These are phyloP conservation scores for Suricata suricatta DNA, from an alignment of 2,113 vertebrate species.

Conservation along the genomic window DNA sequence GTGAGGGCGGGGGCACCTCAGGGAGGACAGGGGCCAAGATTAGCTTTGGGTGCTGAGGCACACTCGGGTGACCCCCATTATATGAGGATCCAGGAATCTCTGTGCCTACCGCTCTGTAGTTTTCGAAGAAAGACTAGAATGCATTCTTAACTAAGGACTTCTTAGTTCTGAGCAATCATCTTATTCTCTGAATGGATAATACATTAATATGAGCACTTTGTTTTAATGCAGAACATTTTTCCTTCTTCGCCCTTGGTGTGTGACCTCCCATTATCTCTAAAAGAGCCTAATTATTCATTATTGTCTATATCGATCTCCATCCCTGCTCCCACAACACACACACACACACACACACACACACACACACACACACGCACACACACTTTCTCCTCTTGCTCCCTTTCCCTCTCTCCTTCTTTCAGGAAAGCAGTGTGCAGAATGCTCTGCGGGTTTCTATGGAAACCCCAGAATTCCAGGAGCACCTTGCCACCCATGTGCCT, in stretches of 20 bases:
- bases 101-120: neutral
- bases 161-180: neutral
- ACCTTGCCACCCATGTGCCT: conserved; percentile 86
- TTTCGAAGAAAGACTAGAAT: conserved; percentile 3
- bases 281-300: neutral
- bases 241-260: neutral
- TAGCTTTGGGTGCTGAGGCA: neutral
- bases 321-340: accelerated
- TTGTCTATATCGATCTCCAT: neutral
- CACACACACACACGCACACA: neutral
- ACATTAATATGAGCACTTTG: neutral
- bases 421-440: conserved; percentile 89
- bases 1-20: no score
- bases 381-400: neutral
- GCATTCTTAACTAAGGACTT: neutral
- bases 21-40: neutral
- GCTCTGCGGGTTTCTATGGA: conserved; percentile 89
- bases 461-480: conserved; percentile 74
- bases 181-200: neutral
- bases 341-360: neutral
- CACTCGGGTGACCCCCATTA: neutral
- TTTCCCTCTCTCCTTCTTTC: neutral
- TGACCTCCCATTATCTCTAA: neutral
- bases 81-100: neutral
- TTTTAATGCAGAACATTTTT: neutral